These are phyloP conservation scores for Lithophane socia DNA, from an alignment of 2,888 invertebrate genomes.

Conservation along the genomic window DNA sequence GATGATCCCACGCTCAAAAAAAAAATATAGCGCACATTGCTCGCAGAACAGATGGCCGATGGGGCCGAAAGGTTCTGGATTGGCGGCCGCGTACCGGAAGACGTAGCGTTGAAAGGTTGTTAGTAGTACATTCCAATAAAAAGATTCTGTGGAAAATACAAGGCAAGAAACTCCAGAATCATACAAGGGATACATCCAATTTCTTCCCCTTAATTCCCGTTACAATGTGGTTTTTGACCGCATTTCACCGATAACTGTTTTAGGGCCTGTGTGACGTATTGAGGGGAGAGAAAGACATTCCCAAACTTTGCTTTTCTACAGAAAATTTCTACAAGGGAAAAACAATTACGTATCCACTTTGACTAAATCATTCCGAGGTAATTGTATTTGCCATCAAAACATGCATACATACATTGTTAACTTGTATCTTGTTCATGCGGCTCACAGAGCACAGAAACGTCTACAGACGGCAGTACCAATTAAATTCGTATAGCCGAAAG, in stretches of 20 bases:
- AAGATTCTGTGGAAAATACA: not conserved
- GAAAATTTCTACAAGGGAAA: constrained; percentile 22
- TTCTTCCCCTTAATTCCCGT: not conserved
- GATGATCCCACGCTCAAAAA: too few relatives aligned
- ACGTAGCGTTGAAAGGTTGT: not conserved
- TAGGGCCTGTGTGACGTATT: not conserved
- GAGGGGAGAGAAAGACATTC: constrained; percentile 6
- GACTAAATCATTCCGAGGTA: constrained; percentile 29
- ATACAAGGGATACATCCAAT: not conserved
- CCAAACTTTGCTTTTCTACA: constrained; percentile 9
- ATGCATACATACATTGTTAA: not conserved
- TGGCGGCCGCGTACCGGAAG: too few relatives aligned
- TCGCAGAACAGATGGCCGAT: too few relatives aligned
- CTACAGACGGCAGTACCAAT: not conserved
- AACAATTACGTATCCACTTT: constrained; percentile 34
- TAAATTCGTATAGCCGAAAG: not conserved
- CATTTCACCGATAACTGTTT: constrained; percentile 40
- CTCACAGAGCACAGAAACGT: not conserved
- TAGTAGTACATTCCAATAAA: not conserved
- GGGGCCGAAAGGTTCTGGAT: too few relatives aligned
- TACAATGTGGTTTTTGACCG: constrained; percentile 27
- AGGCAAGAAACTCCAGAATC: not conserved
- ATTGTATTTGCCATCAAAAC: constrained; percentile 17
- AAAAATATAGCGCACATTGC: too few relatives aligned
- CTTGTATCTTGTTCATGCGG: not conserved